Percentiles rank a stretch among this genome's conserved stretches.
These are phyloP conservation scores for Scleropages formosus DNA, from an alignment of 2,797 vertebrate genomes.

Conservation along the genomic window DNA sequence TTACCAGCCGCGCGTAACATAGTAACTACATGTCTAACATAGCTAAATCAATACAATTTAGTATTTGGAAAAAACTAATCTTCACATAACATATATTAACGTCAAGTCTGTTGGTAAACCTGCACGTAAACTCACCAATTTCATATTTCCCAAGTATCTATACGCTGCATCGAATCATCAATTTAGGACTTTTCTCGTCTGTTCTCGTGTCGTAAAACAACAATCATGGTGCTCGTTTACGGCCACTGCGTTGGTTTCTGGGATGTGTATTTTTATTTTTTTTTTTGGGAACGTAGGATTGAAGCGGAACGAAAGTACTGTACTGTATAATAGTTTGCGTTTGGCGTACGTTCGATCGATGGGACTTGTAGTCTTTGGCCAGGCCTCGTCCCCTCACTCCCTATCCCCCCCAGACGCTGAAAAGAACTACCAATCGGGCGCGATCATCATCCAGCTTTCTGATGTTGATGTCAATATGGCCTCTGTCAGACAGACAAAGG, in stretches of 20 bases:
- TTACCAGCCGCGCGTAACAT: no score
- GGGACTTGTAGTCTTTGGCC: constrained; percentile 33
- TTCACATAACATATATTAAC: neutral
- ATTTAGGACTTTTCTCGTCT: neutral
- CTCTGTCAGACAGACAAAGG: constrained; percentile 84
- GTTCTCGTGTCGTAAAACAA: constrained; percentile 7
- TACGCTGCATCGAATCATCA: neutral
- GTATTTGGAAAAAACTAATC: neutral
- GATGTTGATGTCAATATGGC: constrained; percentile 75
- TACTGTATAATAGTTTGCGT: neutral
- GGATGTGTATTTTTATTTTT: constrained; percentile 25
- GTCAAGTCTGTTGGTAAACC: neutral
- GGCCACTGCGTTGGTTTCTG: neutral
- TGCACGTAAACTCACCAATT: constrained; percentile 61
- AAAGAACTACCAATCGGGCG: constrained; percentile 69
- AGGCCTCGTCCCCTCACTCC: neutral
- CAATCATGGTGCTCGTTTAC: neutral
- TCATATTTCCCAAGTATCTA: constrained; percentile 56
- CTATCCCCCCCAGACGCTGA: constrained; percentile 3
- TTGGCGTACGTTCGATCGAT: neutral
- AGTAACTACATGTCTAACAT: no score
- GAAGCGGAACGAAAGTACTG: neutral
- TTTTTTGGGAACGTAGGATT: neutral
- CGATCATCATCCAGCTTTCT: constrained; percentile 46
- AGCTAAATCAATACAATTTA: neutral